Evolutionary conservation across 30 jellyfish, hydroid and myxozoan species (phyloP), one percentile per base, ranked within the genome.

Genomic region (Chironex yamaguchii): DNA sequence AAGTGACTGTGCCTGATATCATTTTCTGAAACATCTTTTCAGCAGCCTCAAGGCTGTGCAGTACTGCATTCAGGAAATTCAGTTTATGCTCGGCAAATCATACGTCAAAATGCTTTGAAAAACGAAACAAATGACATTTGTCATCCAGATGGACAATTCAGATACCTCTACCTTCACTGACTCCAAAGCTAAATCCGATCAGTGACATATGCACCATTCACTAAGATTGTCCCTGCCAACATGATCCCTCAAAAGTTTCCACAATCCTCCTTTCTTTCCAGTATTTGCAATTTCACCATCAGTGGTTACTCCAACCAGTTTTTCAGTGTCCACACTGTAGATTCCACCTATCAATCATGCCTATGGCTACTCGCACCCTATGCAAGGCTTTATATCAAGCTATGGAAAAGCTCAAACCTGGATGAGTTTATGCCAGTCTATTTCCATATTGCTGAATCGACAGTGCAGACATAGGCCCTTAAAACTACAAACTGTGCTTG

Each of bases 171-270:
- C 36, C 79, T 82, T 79, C 22, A 82, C 92, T 48, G 92, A 67
- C 58, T 82, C 92, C 86, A 82, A 51, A 26, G 92, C 92, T 32
- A 84, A 52, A 54, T 84, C 95, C 26, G 95, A 84, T 36, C 72
- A 48, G 82, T 71, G 89, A 25, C 86, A 81, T 27, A 67, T 71
- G 49, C 90, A 79, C 81, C 87, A 82, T 68, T 50, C 87, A 67
- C 81, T 67, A 36, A 85, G 33, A 68, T 63, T 82, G 62, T 82
- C 83, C 87, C 87, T 74, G 29, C 75, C 87, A 42, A 74, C 24
- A 36, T 74, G 79, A 23, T 74, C 75, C 51, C 51, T 74, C 20
- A 74, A 67, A 13, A 51, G 79, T 49, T 74, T 74, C 58, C 58
- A 42, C 17, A 42, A 77, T 51, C 89, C 89, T 77, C 34, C 27